Evolutionary conservation across 2,113 vertebrate species (phyloP), one percentile per base, ranked within the genome.

Genomic region (Tylochromis polylepis): DNA sequence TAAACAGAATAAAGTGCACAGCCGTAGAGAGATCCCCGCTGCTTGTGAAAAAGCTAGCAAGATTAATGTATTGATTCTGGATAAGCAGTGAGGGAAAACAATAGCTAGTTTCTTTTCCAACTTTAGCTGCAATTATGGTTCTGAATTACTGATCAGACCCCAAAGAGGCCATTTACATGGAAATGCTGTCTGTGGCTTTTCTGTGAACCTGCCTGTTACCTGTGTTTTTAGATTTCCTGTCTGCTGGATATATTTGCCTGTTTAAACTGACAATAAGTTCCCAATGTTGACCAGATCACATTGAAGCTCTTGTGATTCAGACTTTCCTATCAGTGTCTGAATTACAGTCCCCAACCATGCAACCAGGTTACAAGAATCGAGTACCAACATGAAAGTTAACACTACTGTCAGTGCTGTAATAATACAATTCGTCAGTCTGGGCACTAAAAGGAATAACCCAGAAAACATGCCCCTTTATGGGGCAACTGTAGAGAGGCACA

Each of bases 1-100:
- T 70, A 70, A 70, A 14, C n/a, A 43, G 36, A 70, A 70, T 24
- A 43, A 24, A 24, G 65, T 41, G 65, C 38, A 43, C 31, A 43
- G 62, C n/a, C 15, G 4, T 24, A 10, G 38, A 70, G 65, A 43
- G 36, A 0, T 5, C 38, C 0, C 65, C 1, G 3, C 24, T 8
- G 41, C 15, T 75, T 51, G 70, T 0, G 16, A 51, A 49, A 49
- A 75, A 75, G 70, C 15, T 51, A 11, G 41, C 1, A 22, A 75
- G 24, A 75, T 49, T 7, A 49, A 18, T 29, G 51, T 51, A 75
- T 75, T 51, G 70, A 75, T 20, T 75, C 0, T 6, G 43, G 24
- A 27, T 3, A 29, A 51, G 70, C 70, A 51, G 70, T 0, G 16
- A 3, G 43, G 43, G 41, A 18, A 29, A 51, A 12, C 16, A 31